Evolutionary conservation across 2,888 invertebrate species (phyloP), one percentile per base, ranked within the genome.

Genomic region (Cyaniris semiargus): DNA sequence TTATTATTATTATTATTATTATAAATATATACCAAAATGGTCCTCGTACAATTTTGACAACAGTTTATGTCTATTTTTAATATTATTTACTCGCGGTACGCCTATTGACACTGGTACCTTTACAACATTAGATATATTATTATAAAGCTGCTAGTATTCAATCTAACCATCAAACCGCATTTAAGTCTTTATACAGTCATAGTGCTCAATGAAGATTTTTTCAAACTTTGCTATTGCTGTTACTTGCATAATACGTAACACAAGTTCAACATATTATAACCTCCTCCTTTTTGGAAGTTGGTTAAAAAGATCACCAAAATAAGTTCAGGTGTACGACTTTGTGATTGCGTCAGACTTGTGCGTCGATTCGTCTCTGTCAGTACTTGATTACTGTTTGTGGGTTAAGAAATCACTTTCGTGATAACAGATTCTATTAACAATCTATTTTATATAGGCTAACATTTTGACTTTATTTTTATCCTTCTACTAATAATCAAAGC

Each of bases 351-450:
- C 71, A 74, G 18, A 38, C 72, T 10, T 21, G 23, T 15, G 5
- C 21, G 72, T 21, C 72, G 48, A 72, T 74, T 53, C 8, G 48
- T 74, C 74, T 74, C 15, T 74, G 74, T 53, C 74, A 31, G 18
- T 23, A 53, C 27, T 74, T 27, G 27, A 74, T 74, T 74, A 74
- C 23, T 48, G 15, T 53, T 74, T 72, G 72, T 48, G 23, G 27
- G 44, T 27, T 27, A 74, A 23, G 74, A 74, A 74, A 23, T 48
- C 18, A 8, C 48, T 74, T 53, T 13, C 15, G 27, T 1, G 5
- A 27, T 74, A 74, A 23, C 74, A 23, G 18, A 72, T 72, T 48
- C 21, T 74, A 27, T 27, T 27, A 66, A 66, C 66, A 66, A 66
- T 31, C 4, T 27, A 27, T 66, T 23, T 66, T 15, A 15, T 66